Base-by-base conservation (phyloP, 2,113 vertebrate genomes). In the Leptocoma aspasia region DNA sequence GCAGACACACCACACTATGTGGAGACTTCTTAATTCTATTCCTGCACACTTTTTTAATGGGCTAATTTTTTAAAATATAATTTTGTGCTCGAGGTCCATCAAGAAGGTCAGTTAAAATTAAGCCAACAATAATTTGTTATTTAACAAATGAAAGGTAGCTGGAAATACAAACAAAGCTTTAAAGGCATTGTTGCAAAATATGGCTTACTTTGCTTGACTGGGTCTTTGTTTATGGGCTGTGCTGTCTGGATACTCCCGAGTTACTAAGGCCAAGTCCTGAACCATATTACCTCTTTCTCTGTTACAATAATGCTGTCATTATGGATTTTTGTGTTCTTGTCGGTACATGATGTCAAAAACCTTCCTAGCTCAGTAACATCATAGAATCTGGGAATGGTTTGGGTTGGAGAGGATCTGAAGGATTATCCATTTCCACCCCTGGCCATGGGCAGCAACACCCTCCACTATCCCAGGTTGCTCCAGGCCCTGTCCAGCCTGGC, bases 231-330 rank as follows among this genome's bases (percentile, higher is more conserved):
- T 77, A 21, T 52, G 61, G 47, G 4, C 27, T 39, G 27, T 53
- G 24, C 54, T 90, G 10, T 30, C 27, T 80, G 56, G 57, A 15
- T 18, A 2, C 47, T 75, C 31, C 21, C 0, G 1, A 39, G n/a
- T 35, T 64, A 17, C 1, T 1, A 7, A 37, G 41, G 24, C 41
- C 5, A 11, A 12, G 18, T 39, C n/a, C 53, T 47, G 37, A 68
- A n/a, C 57, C 5, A 2, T 13, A 1, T 42, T 21, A 2, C 6
- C 27, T 45, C 50, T 71, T 56, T 18, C 11, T 69, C 0, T 65
- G 19, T 68, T 53, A 10, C 2, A 54, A 1, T 20, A 15, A 30
- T 44, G 16, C 9, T 30, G 0, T 9, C 27, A 6, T n/a, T 49
- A 6, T 15, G 13, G 14, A n/a, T 33, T 84, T 65, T 19, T 45